Evolutionary conservation across 2,888 invertebrate species (phyloP).

Genomic region (Malthinus seriepunctatus): DNA sequence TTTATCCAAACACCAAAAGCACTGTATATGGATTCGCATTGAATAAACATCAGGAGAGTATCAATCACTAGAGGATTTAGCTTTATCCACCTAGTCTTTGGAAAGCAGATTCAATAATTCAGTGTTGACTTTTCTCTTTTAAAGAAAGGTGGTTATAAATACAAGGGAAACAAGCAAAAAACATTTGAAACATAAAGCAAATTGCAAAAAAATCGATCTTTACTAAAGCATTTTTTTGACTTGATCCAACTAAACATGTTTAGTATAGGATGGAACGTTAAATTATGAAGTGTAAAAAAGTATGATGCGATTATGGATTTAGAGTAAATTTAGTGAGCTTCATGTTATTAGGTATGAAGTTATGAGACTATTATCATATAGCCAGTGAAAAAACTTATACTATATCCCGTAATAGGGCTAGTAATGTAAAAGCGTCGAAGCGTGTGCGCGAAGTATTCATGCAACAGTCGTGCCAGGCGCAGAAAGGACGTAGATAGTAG

Average conservation of each 20-base stretch:
- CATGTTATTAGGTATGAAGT: too few relatives aligned
- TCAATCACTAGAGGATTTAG: conserved; percentile 45
- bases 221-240: too few relatives aligned
- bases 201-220: too few relatives aligned
- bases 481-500: conserved; percentile 19
- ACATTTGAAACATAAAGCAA: not conserved
- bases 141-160: conserved; percentile 26
- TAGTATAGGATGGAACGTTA: too few relatives aligned
- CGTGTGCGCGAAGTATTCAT: conserved; percentile 25
- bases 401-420: conserved; percentile 1
- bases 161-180: conserved; percentile 26
- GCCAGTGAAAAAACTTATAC: too few relatives aligned
- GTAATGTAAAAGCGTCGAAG: conserved; percentile 24
- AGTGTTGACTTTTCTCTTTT: conserved; percentile 44
- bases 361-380: too few relatives aligned
- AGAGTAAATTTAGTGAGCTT: too few relatives aligned
- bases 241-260: too few relatives aligned
- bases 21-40: conserved; percentile 34
- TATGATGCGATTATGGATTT: too few relatives aligned
- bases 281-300: too few relatives aligned
- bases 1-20: conserved; percentile 21
- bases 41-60: conserved; percentile 47
- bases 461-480: conserved; percentile 29
- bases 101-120: conserved; percentile 47
- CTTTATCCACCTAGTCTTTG: conserved; percentile 43